Base-by-base conservation (phyloP, 2,888 invertebrate genomes). In the Arrhopalites spinosus region DNA sequence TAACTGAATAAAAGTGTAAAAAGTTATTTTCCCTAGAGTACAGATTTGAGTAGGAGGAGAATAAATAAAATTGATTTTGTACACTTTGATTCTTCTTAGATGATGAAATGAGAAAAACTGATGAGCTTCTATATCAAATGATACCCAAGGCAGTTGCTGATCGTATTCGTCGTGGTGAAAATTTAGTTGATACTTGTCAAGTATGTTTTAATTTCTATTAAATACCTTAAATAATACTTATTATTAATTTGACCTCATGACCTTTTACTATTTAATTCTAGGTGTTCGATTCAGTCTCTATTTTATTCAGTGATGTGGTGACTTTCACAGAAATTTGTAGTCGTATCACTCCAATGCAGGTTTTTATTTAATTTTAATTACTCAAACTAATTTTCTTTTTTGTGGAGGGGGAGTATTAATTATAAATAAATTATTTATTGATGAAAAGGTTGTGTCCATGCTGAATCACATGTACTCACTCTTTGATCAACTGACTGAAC, bases 121-220 rank as follows among this genome's bases (percentile, higher is more conserved):
- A 98, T 85, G 95, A 96, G 83, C 87, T 98, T 30, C 87, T 98
- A 0, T 98, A 98, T 86, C 98, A 98, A 88, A 98, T 98, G 97
- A 97, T 98, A 88, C 98, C 98, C 43, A 96, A 96, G 85, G 94
- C 96, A 85, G 98, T 98, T 5, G 98, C 98, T 0, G 97, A 97
- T 86, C 88, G 96, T 66, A 88, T 98, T 73, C 87, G 98, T 81
- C 92, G 92, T 73, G 98, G 98, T n/a, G 95, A 95, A 86, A 95
- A 94, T 84, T 94, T 98, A 0, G 95, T 97, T 72, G 95, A 95
- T 83, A 98, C 98, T 17, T 98, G 98, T 85, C 95, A 98, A 90
- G 98, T 98, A 85, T 82, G 82, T 70, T 27, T 17, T 5, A 36
- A 59, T 25, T 23, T 59, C 7, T 59, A 56, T 20, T 17, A 56